Evolutionary conservation across 2,888 invertebrate species (phyloP), one percentile per base, ranked within the genome.

Genomic region (Gryllus longicercus): DNA sequence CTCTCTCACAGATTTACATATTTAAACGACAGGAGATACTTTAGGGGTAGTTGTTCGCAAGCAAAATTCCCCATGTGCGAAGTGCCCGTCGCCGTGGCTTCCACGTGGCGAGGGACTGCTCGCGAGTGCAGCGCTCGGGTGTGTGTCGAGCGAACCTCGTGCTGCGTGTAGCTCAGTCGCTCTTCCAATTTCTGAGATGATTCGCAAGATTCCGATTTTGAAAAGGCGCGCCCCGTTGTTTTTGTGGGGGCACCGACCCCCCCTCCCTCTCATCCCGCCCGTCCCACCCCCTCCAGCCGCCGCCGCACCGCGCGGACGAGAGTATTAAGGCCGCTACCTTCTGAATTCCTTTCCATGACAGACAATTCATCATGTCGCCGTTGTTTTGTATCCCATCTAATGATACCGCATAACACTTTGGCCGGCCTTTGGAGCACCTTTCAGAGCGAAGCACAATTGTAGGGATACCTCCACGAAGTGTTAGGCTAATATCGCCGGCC

Each of bases 191-290:
- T 63, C 63, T 63, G 63, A 63, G 63, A 63, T 63, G 63, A 63
- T 63, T 63, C 63, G 63, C 63, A 63, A 63, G 63, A 63, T 63
- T 63, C 63, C 63, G 63, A 63, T 63, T 63, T 63, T 63, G 63
- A 63, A 63, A 63, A 63, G 63, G 63, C 63, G 63, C 63, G 63
- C 63, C n/a, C 63, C 16, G 16, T 63, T 63, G 63, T 63, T 63
- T 63, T 63, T 63, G 63, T 63, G 63, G 63, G 12, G 38, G 38
- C 8, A 38, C 38, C 38, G 38, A 8, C 38, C 38, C 38, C 38
- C 38, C 25, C 25, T 38, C 25, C 25, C 38, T 38, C 38, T 8
- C 38, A 8, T 1, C 8, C 8, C 25, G 8, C 38, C 38, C 8
- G 38, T 38, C 8, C 38, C 38, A 5, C 8, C 38, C 8, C 38